Evolutionary conservation across 1,140 invertebrate genomes (phyloP), one percentile per base, ranked within the genome.

Genomic region (Cotesia glomerata): DNA sequence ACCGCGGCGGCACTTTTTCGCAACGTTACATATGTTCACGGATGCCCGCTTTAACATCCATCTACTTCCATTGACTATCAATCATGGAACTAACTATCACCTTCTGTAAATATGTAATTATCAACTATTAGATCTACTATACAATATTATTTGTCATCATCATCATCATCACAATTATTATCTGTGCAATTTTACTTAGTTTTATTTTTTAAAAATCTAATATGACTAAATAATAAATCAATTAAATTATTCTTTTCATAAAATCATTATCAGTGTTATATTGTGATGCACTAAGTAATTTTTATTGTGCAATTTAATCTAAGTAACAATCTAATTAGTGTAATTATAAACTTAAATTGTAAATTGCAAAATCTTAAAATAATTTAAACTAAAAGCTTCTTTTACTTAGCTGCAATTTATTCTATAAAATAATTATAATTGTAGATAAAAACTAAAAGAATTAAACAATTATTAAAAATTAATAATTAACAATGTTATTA

Each of bases 11-110:
- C 91, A 16, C 90, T 93, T 51, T 92, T 93, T 75, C 89, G 92
- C 39, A 93, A 93, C 78, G 91, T 93, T 11, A 91, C 91, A 36
- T 93, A 93, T 77, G 91, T 93, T 8, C 92, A 93, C 73, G 91
- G 92, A 34, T 93, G 92, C 78, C 92, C 91, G 63, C 87, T 91
- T 80, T 91, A 91, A 86, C 81, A 79, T 16, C 7, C n/a, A 18
- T 26, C 14, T 9, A 56, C 36, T 13, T 36, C 7, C 26, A 26
- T 16, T 26, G 26, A 18, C n/a, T 64, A n/a, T 13, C 18, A 34
- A 13, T 34, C 18, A 35, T 35, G 32, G 9, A 62, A 36, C 8
- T n/a, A 62, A 13, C 11, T 4, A 45, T 65, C 18, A 49, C 45
- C 49, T 16, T 49, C 36, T 67, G 65, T 67, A 67, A 67, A 67